Evolutionary conservation across 2,113 vertebrate species (phyloP).

Genomic region (Halcyon senegalensis): DNA sequence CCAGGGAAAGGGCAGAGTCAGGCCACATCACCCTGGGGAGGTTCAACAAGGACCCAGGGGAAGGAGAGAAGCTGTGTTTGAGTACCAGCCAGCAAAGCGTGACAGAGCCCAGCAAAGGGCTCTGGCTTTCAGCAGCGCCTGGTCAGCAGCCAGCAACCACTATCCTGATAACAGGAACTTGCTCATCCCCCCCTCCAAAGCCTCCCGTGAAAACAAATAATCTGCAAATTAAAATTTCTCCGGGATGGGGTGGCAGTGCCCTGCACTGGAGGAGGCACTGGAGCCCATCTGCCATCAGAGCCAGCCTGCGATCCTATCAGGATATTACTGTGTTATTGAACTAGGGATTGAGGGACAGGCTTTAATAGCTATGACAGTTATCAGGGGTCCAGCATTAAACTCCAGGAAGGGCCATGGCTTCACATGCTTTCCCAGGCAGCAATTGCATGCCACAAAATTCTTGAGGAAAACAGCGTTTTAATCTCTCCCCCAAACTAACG

Average conservation of each 20-base stretch:
- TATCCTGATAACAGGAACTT: not conserved
- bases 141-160: constrained; percentile 14
- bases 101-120: not conserved
- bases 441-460: not conserved
- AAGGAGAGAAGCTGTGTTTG: not conserved
- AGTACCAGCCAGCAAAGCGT: not conserved
- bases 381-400: not conserved
- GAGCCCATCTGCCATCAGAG: constrained; percentile 14
- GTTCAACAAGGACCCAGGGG: not conserved
- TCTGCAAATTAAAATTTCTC: constrained; percentile 1
- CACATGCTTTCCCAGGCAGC: not conserved
- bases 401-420: not conserved
- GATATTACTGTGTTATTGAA: constrained; percentile 24
- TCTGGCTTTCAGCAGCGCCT: not conserved
- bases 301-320: constrained; percentile 40
- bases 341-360: constrained; percentile 10
- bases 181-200: not conserved
- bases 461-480: not conserved
- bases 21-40: not conserved
- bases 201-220: not conserved
- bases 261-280: not conserved
- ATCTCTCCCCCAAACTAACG: not conserved
- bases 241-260: not conserved
- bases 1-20: not conserved
- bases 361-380: not conserved